Evolutionary conservation across 2,797 vertebrate genomes (phyloP).

Genomic region (Kryptolebias ocellatus): DNA sequence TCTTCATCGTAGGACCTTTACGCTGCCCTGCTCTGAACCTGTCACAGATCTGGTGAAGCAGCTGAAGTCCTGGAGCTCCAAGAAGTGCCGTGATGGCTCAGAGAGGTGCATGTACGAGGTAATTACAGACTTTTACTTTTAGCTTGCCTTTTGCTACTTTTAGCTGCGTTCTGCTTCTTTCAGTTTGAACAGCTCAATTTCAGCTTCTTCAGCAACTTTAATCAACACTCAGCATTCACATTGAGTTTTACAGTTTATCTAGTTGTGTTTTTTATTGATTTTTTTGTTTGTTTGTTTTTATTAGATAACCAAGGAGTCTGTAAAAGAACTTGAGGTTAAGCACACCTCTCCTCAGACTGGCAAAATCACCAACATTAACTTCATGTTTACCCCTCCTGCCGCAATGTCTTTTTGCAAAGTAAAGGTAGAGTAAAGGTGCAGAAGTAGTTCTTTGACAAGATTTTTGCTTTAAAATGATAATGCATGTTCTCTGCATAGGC

Average conservation of each 20-base stretch:
- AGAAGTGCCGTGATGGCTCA: not conserved
- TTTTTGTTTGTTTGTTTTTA: not conserved
- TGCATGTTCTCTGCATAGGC: not conserved
- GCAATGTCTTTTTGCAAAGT: slow-evolving; percentile 21
- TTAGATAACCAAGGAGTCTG: slow-evolving; percentile 1
- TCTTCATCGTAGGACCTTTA: slow-evolving; percentile 17
- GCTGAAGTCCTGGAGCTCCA: slow-evolving; percentile 14
- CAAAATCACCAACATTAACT: slow-evolving; percentile 13
- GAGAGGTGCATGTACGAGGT: slow-evolving; percentile 26
- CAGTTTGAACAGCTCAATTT: too few relatives aligned
- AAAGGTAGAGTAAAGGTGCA: not conserved
- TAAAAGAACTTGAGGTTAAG: slow-evolving; percentile 2
- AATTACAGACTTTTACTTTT: not conserved
- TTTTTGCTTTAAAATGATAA: not conserved
- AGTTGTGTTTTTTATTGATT: not conserved
- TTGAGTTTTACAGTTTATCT: not conserved
- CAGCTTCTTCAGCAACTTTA: too few relatives aligned
- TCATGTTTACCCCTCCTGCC: slow-evolving; percentile 5
- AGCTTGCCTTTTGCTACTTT: too few relatives aligned
- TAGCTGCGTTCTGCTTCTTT: too few relatives aligned
- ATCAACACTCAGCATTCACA: too few relatives aligned
- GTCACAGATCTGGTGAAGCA: slow-evolving; percentile 9
- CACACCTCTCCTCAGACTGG: slow-evolving; percentile 19
- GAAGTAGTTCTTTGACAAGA: not conserved
- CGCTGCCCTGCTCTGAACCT: slow-evolving; percentile 10